These are phyloP conservation scores for Achatina immaculata DNA, from an alignment of 1,140 invertebrate species.

Conservation along the genomic window DNA sequence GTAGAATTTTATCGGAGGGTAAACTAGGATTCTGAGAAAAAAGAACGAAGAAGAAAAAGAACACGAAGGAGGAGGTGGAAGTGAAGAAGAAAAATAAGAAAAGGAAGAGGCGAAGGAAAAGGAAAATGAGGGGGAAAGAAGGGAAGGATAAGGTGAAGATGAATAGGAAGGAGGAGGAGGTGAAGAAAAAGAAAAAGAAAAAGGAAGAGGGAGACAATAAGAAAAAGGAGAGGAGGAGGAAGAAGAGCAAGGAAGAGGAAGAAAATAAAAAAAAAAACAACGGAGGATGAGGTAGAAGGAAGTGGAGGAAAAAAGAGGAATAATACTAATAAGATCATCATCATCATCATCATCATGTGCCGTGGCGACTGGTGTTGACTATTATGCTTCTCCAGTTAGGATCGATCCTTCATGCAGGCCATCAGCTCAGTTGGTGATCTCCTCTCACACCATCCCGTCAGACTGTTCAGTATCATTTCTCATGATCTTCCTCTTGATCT, in stretches of 20 bases:
- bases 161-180: constrained; percentile 3
- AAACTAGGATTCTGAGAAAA: no score
- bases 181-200: constrained; percentile 18
- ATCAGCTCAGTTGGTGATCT: no score
- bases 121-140: not conserved
- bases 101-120: constrained; percentile 20
- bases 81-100: not conserved
- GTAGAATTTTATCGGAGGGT: no score
- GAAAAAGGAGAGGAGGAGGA: constrained; percentile 28
- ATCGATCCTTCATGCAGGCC: no score
- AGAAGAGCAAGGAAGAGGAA: no score
- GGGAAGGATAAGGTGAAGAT: not conserved
- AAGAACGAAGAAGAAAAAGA: not conserved
- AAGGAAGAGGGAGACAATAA: constrained; percentile 10
- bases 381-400: no score
- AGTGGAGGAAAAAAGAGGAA: constrained; percentile 26
- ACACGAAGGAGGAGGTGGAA: not conserved
- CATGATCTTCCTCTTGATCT: no score
- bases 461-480: no score
- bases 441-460: no score
- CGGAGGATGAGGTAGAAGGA: constrained; percentile 12
- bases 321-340: no score
- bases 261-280: constrained; percentile 22
- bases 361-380: no score
- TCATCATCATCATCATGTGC: no score